These are phyloP conservation scores for Ploceus nigricollis DNA, from an alignment of 2,113 vertebrate genomes.

Conservation along the genomic window DNA sequence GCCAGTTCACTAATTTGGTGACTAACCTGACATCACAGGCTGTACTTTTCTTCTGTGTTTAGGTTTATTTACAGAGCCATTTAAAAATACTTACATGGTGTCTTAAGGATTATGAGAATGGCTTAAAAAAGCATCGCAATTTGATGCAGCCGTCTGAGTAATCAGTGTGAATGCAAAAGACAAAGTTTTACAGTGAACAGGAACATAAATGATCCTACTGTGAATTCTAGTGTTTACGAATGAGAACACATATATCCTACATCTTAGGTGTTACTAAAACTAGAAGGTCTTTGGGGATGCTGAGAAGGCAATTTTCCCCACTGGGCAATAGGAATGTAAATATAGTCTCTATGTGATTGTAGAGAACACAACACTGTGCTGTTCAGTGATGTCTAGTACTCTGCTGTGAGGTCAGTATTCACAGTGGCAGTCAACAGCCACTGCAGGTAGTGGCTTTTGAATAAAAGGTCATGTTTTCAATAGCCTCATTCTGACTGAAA, in stretches of 20 bases:
- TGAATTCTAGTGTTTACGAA: not conserved
- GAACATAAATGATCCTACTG: not conserved
- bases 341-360: constrained; percentile 8
- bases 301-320: not conserved
- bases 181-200: not conserved
- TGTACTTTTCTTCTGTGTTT: not conserved
- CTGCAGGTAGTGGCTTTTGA: constrained; percentile 63
- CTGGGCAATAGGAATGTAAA: constrained; percentile 19
- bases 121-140: not conserved
- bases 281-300: not conserved
- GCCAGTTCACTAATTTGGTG: not conserved
- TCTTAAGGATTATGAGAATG: not conserved
- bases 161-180: not conserved
- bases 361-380: constrained; percentile 6
- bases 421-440: constrained; percentile 60
- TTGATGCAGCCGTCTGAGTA: not conserved
- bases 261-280: not conserved
- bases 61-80: not conserved
- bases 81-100: not conserved
- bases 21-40: not conserved
- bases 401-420: constrained; percentile 52
- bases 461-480: constrained; percentile 69
- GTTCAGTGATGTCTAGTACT: constrained; percentile 20
- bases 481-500: constrained; percentile 52
- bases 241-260: not conserved